phyloP scores from a whole-genome alignment of 2,888 invertebrate species.

The Odontomyia ornata region DNA sequence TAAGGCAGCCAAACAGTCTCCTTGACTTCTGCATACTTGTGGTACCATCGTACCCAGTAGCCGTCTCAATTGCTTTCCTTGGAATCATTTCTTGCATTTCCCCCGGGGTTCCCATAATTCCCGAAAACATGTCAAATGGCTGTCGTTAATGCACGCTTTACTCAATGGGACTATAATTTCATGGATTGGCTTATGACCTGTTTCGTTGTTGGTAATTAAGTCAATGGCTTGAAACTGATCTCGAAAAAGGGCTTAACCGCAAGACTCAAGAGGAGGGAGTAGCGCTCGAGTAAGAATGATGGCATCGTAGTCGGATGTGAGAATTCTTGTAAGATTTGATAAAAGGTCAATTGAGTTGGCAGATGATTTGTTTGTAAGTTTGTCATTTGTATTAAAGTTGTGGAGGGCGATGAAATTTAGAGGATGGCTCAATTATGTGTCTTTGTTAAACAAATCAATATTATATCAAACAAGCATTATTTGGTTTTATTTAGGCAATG shows the following conservation, averaged over 20 bases:
- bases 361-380: too few relatives aligned
- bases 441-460: too few relatives aligned
- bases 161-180: slow-evolving; percentile 24
- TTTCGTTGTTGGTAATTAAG: slow-evolving; percentile 24
- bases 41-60: neutral
- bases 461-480: too few relatives aligned
- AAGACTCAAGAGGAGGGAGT: neutral
- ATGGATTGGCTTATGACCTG: slow-evolving; percentile 32
- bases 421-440: too few relatives aligned
- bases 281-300: neutral
- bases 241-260: neutral
- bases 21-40: too few relatives aligned
- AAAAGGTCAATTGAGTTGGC: neutral
- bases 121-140: neutral
- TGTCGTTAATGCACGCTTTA: neutral
- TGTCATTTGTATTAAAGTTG: too few relatives aligned
- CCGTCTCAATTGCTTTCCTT: neutral
- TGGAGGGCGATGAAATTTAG: too few relatives aligned
- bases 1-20: slow-evolving; percentile 19
- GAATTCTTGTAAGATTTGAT: slow-evolving; percentile 2
- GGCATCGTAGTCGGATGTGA: neutral
- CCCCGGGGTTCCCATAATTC: neutral
- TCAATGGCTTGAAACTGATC: neutral
- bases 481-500: too few relatives aligned
- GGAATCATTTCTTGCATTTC: neutral